Evolutionary conservation across 2,888 invertebrate species (phyloP).

Genomic region (Euproctis similis): DNA sequence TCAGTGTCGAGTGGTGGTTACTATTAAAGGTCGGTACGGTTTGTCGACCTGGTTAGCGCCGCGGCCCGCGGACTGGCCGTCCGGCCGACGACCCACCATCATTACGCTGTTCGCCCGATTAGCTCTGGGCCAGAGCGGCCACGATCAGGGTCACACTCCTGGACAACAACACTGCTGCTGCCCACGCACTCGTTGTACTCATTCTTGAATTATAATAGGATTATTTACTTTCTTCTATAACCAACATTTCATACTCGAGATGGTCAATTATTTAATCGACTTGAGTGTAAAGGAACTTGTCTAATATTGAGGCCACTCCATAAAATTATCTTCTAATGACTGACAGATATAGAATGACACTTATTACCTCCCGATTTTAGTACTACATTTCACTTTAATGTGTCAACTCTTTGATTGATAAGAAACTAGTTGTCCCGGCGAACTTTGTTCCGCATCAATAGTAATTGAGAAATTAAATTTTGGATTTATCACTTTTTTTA

Average conservation of each 20-base stretch:
- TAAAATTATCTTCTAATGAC: too few relatives aligned
- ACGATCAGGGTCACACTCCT: conserved; percentile 29
- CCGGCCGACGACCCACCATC: conserved; percentile 30
- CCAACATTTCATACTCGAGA: too few relatives aligned
- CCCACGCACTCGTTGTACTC: conserved; percentile 17
- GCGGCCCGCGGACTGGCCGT: conserved; percentile 8
- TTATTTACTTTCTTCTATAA: conserved; percentile 13
- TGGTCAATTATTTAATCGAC: conserved; percentile 2
- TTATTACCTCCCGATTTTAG: too few relatives aligned
- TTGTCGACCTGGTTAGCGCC: conserved; percentile 20
- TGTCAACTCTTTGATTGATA: too few relatives aligned
- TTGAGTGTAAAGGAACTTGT: too few relatives aligned
- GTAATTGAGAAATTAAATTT: too few relatives aligned
- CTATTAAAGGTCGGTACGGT: conserved; percentile 19
- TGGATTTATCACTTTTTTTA: too few relatives aligned
- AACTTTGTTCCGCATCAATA: too few relatives aligned
- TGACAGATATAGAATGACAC: too few relatives aligned
- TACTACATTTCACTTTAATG: too few relatives aligned
- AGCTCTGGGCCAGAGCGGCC: conserved; percentile 17
- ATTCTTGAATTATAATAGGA: conserved; percentile 21
- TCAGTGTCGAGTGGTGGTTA: conserved; percentile 12
- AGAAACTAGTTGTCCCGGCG: too few relatives aligned
- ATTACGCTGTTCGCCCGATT: conserved; percentile 22
- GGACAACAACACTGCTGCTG: conserved; percentile 1
- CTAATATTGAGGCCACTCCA: too few relatives aligned